These are phyloP conservation scores for Platysternon megacephalum DNA, from an alignment of 2,113 vertebrate species.

Conservation along the genomic window DNA sequence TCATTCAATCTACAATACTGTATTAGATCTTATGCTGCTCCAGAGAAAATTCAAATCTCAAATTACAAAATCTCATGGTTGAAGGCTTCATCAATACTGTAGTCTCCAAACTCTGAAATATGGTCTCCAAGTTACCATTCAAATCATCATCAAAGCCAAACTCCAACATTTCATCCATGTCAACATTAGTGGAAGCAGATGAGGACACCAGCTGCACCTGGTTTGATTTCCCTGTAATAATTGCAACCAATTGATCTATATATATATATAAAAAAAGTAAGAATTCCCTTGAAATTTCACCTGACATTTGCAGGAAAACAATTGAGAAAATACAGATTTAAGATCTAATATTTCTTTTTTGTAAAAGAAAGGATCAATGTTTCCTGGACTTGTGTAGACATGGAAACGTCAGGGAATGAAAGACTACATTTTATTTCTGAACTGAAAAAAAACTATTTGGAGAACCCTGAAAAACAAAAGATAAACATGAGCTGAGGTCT, in stretches of 20 bases:
- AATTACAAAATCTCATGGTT: conserved; percentile 65
- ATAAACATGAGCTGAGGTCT: conserved; percentile 2
- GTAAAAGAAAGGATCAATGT: conserved; percentile 7
- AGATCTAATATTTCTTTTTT: conserved; percentile 17
- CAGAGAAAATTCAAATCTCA: conserved; percentile 64
- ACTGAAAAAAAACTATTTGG: conserved; percentile 3
- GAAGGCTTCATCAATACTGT: conserved; percentile 27
- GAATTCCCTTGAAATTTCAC: conserved; percentile 35
- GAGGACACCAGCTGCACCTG: conserved; percentile 45
- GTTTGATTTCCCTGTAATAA: conserved; percentile 58
- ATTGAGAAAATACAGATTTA: conserved; percentile 20
- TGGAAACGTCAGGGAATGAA: not conserved
- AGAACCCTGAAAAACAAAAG: not conserved
- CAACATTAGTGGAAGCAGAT: conserved; percentile 72
- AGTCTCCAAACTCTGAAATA: conserved; percentile 50
- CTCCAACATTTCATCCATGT: conserved; percentile 55
- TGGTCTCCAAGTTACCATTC: conserved; percentile 66
- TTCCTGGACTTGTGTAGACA: not conserved
- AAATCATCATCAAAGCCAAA: conserved; percentile 67
- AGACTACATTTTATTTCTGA: not conserved
- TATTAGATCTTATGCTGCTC: conserved; percentile 41
- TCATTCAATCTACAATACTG: conserved; percentile 53
- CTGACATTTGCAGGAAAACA: conserved; percentile 27
- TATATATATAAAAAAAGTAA: conserved; percentile 53
- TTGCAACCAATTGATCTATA: conserved; percentile 28